These are phyloP conservation scores for Drosophila subpulchrella DNA, from an alignment of 1,140 invertebrate genomes.

Conservation along the genomic window DNA sequence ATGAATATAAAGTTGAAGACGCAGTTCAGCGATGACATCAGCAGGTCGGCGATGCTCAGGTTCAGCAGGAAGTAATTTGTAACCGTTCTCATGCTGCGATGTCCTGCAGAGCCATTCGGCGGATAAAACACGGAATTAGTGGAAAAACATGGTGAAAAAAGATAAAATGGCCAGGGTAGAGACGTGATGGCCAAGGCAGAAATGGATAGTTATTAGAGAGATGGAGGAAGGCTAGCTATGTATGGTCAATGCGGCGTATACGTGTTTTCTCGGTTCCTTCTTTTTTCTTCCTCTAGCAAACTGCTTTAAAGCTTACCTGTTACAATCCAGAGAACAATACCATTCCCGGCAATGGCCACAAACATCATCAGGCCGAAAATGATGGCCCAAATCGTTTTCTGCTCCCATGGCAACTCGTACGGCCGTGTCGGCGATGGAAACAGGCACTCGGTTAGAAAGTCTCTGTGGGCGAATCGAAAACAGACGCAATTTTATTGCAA, in stretches of 20 bases:
- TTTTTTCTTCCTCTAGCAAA: constrained; percentile 1
- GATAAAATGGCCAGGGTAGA: constrained; percentile 12
- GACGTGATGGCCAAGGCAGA: constrained; percentile 42
- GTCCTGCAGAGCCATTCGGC: constrained; percentile 85
- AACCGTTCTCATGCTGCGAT: constrained; percentile 96
- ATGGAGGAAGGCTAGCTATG: neutral
- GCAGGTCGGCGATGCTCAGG: constrained; percentile 94
- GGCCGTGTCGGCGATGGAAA: constrained; percentile 82
- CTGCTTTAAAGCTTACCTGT: constrained; percentile 87
- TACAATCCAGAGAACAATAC: constrained; percentile 96
- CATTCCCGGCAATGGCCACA: constrained; percentile 92
- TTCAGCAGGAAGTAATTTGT: constrained; percentile 99
- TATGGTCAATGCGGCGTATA: constrained; percentile 40
- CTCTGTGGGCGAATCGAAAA: constrained; percentile 50
- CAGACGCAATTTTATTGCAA: constrained; percentile 11
- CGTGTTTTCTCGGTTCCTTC: constrained; percentile 7
- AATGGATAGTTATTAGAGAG: constrained; percentile 47
- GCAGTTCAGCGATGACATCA: constrained; percentile 96
- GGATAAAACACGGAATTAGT: neutral
- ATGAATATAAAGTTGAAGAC: constrained; percentile 97
- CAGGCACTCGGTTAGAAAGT: constrained; percentile 83
- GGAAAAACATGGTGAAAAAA: neutral
- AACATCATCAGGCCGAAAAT: constrained; percentile 91
- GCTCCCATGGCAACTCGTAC: constrained; percentile 84
- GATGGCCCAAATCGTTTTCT: constrained; percentile 88